Evolutionary conservation across 2,888 invertebrate genomes (phyloP).

Genomic region (Smittia aterrima): DNA sequence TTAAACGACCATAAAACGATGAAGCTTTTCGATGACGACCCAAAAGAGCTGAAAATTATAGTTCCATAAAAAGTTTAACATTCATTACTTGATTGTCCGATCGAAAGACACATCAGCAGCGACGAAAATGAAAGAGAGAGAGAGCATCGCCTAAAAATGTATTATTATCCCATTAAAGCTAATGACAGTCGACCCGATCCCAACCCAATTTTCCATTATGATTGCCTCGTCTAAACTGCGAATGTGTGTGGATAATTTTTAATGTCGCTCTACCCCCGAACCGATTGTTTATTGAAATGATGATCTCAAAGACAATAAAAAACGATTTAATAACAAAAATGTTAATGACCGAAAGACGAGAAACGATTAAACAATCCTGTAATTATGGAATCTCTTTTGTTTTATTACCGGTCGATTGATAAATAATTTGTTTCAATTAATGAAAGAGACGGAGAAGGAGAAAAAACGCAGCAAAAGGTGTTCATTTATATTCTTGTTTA

Average conservation of each 20-base stretch:
- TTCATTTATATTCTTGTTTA: conserved; percentile 30
- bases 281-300: conserved; percentile 10
- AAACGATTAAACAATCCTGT: conserved; percentile 4
- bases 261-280: neutral
- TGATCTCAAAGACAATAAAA: conserved; percentile 22
- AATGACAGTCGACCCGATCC: conserved; percentile 38
- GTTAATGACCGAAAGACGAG: neutral
- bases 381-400: conserved; percentile 13
- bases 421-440: conserved; percentile 20
- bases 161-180: conserved; percentile 42
- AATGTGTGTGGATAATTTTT: conserved; percentile 10
- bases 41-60: conserved; percentile 30
- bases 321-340: neutral
- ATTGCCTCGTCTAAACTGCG: neutral
- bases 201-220: conserved; percentile 34
- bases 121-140: neutral
- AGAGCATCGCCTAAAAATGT: conserved; percentile 31
- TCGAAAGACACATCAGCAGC: neutral
- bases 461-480: conserved; percentile 27
- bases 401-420: conserved; percentile 23
- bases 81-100: conserved; percentile 40
- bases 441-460: neutral
- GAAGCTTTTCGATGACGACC: neutral
- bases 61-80: conserved; percentile 36
- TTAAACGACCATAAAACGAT: conserved; percentile 31